Conservation (phyloP, 2,888 invertebrate genomes). For the Chaetoderma sp. region DNA sequence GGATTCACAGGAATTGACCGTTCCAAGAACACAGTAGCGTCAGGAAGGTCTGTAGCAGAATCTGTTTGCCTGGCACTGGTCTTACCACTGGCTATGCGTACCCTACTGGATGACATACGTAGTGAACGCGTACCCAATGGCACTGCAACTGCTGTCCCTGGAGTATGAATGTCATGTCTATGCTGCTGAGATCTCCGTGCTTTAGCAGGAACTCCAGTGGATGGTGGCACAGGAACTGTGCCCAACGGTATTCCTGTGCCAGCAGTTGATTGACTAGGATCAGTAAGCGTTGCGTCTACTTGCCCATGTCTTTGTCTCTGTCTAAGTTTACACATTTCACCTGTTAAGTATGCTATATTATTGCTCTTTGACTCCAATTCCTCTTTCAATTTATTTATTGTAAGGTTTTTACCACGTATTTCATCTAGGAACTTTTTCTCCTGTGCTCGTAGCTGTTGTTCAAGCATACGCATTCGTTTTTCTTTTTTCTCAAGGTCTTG, state of each 20-base stretch:
- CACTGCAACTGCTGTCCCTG: background rate
- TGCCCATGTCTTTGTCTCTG: conserved; percentile 8
- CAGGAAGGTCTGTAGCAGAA: conserved; percentile 44
- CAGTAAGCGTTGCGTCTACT: conserved; percentile 24
- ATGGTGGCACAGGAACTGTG: conserved; percentile 44
- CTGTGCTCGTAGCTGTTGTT: conserved; percentile 48
- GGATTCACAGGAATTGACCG: conserved; percentile 33
- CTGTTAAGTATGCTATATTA: conserved; percentile 58
- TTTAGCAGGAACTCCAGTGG: conserved; percentile 25
- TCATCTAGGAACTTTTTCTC: conserved; percentile 58
- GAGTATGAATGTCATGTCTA: background rate
- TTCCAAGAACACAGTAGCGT: conserved; percentile 47
- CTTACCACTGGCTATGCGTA: conserved; percentile 38
- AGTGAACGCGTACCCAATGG: background rate
- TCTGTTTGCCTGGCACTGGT: conserved; percentile 41
- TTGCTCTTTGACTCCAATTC: conserved; percentile 60
- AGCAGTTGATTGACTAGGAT: conserved; percentile 27
- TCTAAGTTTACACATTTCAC: conserved; percentile 56
- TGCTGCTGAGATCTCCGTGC: background rate
- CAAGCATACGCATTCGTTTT: conserved; percentile 46
- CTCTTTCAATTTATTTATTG: conserved; percentile 48
- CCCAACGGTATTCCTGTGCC: background rate
- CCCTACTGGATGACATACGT: conserved; percentile 32
- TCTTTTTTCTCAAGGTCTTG: conserved; percentile 48
- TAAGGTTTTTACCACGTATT: conserved; percentile 43